Evolutionary conservation across 2,797 vertebrate genomes (phyloP), one percentile per base, ranked within the genome.

Genomic region (Cynopterus sphinx): DNA sequence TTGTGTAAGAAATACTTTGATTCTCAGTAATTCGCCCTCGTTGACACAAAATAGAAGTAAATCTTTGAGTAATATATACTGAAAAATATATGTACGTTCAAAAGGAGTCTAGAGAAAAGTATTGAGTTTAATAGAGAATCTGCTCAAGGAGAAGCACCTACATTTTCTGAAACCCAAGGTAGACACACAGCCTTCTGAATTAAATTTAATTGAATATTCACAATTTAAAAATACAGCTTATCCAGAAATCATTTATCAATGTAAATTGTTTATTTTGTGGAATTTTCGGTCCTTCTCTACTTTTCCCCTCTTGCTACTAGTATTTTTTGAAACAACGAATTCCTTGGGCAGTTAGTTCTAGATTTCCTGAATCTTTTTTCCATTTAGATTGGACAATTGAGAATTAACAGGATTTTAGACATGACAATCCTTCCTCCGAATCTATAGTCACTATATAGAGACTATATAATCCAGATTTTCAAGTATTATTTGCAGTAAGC

Each of bases 151-250:
- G 51, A 92, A 90, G 49, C 21, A 49, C 36, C 31, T 81, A 12
- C 6, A n/a, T 79, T 79, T 79, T 92, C 81, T 71, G 77, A 85
- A 94, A 90, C 79, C 53, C 31, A 91, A 43, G 11, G 49, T 21
- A 67, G 51, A 59, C n/a, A 65, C 4, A 81, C 21, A 91, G 7
- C 5, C 41, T 63, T 92, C 33, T 90, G 71, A 81, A 43, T 88
- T 71, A 63, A 92, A 46, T 87, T 65, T 74, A 75, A 77, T 84
- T 46, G 28, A 78, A 49, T 74, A 46, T 84, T 94, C 75, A 74
- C 63, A 92, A 51, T 87, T 33, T 39, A 21, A 74, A 51, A 70
- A 22, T 49, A 51, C 3, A 79, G 3, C 77, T 68, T 74, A 63
- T 83, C 28, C 16, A 84, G 59, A 84, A 88, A 73, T 51, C 13